Base-by-base conservation (phyloP, 2,797 vertebrate species). In the Typhlichthys eigenmanni region DNA sequence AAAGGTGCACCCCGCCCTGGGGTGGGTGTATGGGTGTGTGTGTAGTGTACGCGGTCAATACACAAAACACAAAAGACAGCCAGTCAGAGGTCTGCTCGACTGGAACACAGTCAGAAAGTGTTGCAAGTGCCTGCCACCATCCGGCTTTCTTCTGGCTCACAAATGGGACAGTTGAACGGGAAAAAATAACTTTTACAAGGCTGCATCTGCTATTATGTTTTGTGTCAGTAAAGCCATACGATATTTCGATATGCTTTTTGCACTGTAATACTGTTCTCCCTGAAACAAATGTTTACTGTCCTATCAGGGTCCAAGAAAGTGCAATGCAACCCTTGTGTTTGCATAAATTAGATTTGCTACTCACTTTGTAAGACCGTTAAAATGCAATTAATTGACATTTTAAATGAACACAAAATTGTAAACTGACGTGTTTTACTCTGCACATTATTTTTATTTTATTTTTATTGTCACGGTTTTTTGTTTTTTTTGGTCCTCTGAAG, bases 61-160 rank as follows among this genome's bases (percentile, higher is more conserved):
- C 14, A 55, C 38, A 14, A 16, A 55, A 68, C 48, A 34, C 16
- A 0, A 10, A 60, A 47, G 6, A 52, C 3, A 58, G 66, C 54
- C 67, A 47, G 70, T 82, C 59, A 48, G 3, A 24, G 24, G 24
- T 24, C 24, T 24, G 24, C 24, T 24, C 24, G 24, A 24, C 24
- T 24, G 24, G 24, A 24, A 24, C 24, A 0, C 24, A 24, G 24
- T 24, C 24, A 24, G 3, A 24, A 77, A 69, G 65, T 62, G 64
- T 72, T 50, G 68, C 24, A 91, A 91, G 87, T 91, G 89, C 89
- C 89, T 91, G 87, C 69, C 85, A 78, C 84, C 86, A 80, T 87
- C 75, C 46, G 49, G 65, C 60, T 62, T 24, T 67, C 66, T 57
- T 66, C 63, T 78, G 77, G 74, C 69, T 86, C 74, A 58, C 69